phyloP scores from a whole-genome alignment of 2,888 invertebrate species.

The Pollenia angustigena region DNA sequence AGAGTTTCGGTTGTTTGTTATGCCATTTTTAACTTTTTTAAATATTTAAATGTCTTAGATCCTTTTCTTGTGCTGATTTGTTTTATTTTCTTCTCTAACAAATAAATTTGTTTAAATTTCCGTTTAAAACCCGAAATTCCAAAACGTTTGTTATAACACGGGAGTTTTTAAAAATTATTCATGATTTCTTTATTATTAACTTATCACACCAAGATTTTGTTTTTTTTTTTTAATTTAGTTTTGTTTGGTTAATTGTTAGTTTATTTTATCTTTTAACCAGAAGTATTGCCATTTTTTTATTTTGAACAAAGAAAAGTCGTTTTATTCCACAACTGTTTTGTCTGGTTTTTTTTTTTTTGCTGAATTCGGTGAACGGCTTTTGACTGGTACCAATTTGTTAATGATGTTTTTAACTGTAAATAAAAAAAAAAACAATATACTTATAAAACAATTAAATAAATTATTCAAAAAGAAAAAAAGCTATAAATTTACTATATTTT shows the following conservation, averaged over 20 bases:
- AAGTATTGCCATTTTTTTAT: constrained; percentile 8
- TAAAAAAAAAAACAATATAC: constrained; percentile 11
- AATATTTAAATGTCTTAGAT: neutral
- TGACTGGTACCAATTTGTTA: constrained; percentile 52
- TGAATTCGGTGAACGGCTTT: constrained; percentile 49
- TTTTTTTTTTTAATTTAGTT: constrained; percentile 32
- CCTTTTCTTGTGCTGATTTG: neutral
- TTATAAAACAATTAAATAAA: constrained; percentile 32
- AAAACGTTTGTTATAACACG: constrained; percentile 71
- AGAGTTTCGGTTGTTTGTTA: neutral
- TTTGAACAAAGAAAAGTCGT: constrained; percentile 15
- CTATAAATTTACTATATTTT: neutral
- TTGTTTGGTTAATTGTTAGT: constrained; percentile 17
- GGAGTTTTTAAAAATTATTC: constrained; percentile 56
- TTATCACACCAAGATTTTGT: constrained; percentile 12
- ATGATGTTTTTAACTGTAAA: constrained; percentile 40
- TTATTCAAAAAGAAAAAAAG: neutral
- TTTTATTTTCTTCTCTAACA: neutral
- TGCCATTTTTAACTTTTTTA: constrained; percentile 22
- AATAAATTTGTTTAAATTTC: constrained; percentile 20
- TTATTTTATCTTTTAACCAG: neutral
- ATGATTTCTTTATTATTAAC: constrained; percentile 39
- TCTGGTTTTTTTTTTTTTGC: constrained; percentile 5
- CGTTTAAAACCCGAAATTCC: constrained; percentile 58
- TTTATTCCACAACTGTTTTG: constrained; percentile 33